Evolutionary conservation across 2,888 invertebrate genomes (phyloP).

Genomic region (Petrophora chlorosata): DNA sequence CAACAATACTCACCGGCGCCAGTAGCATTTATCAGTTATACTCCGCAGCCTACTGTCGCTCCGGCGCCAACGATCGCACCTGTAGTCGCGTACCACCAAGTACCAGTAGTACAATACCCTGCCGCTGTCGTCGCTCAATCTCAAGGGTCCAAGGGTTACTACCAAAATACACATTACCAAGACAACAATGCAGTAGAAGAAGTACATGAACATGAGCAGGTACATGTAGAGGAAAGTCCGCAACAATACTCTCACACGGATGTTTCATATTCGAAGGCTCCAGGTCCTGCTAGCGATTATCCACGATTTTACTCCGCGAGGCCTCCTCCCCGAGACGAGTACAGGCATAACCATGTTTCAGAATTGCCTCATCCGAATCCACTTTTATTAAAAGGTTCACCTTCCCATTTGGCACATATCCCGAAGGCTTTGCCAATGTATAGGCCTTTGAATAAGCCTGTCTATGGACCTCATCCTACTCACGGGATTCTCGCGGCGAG

Average conservation of each 20-base stretch:
- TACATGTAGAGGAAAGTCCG: slow-evolving; percentile 53
- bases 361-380: slow-evolving; percentile 70
- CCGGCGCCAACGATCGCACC: slow-evolving; percentile 57
- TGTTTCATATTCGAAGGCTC: slow-evolving; percentile 47
- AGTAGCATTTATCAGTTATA: slow-evolving; percentile 59
- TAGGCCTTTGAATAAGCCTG: slow-evolving; percentile 64
- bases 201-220: slow-evolving; percentile 48
- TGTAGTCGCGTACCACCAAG: slow-evolving; percentile 61
- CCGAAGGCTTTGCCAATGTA: slow-evolving; percentile 70
- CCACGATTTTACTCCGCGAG: slow-evolving; percentile 67
- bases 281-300: slow-evolving; percentile 46
- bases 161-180: slow-evolving; percentile 53
- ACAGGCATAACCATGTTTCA: slow-evolving; percentile 49
- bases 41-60: slow-evolving; percentile 57
- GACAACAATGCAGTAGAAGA: slow-evolving; percentile 63
- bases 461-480: slow-evolving; percentile 52
- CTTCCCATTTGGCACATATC: slow-evolving; percentile 65
- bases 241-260: slow-evolving; percentile 61
- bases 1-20: slow-evolving; percentile 52
- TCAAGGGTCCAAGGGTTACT: slow-evolving; percentile 57
- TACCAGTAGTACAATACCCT: slow-evolving; percentile 61
- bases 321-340: slow-evolving; percentile 60
- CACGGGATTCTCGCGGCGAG: slow-evolving; percentile 51
- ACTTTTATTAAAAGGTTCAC: slow-evolving; percentile 59
- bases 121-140: slow-evolving; percentile 54